Base-by-base conservation (phyloP, 1,140 invertebrate genomes). In the Diploscapter pachys region DNA sequence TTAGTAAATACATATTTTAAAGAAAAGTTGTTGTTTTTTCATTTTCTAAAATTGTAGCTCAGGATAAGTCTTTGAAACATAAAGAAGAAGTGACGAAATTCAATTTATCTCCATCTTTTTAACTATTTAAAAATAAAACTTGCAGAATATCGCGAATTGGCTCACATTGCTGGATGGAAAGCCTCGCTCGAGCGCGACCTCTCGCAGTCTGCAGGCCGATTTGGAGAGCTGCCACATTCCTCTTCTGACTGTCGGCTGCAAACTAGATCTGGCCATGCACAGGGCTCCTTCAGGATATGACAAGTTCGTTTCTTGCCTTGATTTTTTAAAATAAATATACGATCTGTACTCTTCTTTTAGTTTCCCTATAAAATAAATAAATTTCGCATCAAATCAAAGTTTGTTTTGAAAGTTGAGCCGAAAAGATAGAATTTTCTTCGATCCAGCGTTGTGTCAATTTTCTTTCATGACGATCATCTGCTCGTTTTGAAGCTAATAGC, bases 151-250 rank as follows among this genome's bases (percentile, higher is more conserved):
- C 3, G 64, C 65, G 31, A 64, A 65, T 50, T 74, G 73, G 73
- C 73, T 74, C 5, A 64, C 73, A 11, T 62, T 74, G 65, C 65
- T 74, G 13, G 73, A 74, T 53, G 73, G 73, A 3, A 74, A 74
- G 48, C 56, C 73, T 3, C 64, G 73, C 8, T 56, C 73, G 5
- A 51, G 51, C 9, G 59, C 51, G 4, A 59, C 5, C 11, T 55
- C 55, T 3, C 55, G 64, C 5, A 64, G 70, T 49, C 73, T 64
- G 2, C 55, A 53, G 0, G 66, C 73, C 5, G 73, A 74, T 13
- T 69, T 74, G n/a, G 73, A 74, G 52, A 66, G 63, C 64, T 74
- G 73, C 63, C 64, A 74, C 53, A 74, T 74, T 63, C 73, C 73
- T 3, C 65, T 74, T 8, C 57, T 74, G 0, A 74, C 64, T n/a